These are phyloP conservation scores for Galeopterus variegatus DNA, from an alignment of 2,113 vertebrate genomes.

Conservation along the genomic window DNA sequence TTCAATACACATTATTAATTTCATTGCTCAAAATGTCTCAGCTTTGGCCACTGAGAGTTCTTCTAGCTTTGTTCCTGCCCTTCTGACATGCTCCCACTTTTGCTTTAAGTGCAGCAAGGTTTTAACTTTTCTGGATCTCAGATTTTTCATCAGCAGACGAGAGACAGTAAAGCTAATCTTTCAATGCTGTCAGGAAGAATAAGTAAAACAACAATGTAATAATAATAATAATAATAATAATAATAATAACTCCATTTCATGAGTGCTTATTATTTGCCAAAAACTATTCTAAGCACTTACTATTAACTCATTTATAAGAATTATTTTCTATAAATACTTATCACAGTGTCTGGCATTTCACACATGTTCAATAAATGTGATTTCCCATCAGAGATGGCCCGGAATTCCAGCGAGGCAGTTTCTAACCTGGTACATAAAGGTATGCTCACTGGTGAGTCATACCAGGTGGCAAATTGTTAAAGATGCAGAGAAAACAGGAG, in stretches of 20 bases:
- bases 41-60: neutral
- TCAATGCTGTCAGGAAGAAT: neutral
- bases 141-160: neutral
- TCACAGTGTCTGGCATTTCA: neutral
- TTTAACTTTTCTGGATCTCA: neutral
- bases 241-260: neutral
- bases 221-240: neutral
- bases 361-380: neutral
- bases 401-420: neutral
- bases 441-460: neutral
- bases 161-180: neutral
- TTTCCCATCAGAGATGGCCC: neutral
- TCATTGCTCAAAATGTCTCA: neutral
- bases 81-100: neutral
- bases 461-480: neutral
- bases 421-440: neutral
- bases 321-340: neutral
- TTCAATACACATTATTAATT: neutral
- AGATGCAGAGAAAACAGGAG: neutral
- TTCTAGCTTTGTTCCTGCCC: neutral
- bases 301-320: slow-evolving; percentile 35
- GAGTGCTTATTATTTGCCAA: neutral
- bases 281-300: neutral
- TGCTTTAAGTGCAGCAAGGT: neutral
- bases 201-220: neutral